Conservation (phyloP, 2,888 invertebrate species). For the Dicranocentrus wangi region DNA sequence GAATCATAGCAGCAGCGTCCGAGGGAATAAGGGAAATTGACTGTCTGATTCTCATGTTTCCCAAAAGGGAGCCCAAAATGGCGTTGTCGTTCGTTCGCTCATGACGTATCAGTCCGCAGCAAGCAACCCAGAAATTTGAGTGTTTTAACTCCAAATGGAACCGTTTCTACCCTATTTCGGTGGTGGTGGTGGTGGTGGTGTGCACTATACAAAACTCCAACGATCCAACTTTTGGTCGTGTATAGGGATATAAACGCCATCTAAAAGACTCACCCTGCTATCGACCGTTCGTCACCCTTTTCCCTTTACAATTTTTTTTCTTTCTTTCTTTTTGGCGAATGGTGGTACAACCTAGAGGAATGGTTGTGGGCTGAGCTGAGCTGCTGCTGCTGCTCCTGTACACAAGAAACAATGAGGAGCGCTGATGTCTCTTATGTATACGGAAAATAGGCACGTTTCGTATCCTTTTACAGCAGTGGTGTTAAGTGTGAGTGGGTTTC, state of each 20-base stretch:
- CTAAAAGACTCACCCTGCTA: slow-evolving; percentile 62
- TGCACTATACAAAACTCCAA: no score
- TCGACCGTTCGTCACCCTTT: slow-evolving; percentile 71
- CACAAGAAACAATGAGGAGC: no score
- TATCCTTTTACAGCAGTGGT: not conserved
- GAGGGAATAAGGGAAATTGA: slow-evolving; percentile 55
- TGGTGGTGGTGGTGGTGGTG: not conserved
- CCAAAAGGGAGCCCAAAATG: slow-evolving; percentile 68
- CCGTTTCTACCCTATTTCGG: no score
- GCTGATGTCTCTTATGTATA: not conserved
- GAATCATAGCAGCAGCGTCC: no score
- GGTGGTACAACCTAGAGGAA: slow-evolving; percentile 27
- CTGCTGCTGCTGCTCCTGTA: not conserved
- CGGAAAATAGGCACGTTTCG: not conserved
- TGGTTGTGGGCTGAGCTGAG: slow-evolving; percentile 30
- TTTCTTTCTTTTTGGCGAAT: slow-evolving; percentile 37
- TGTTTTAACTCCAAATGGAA: not conserved
- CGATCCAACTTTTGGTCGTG: no score
- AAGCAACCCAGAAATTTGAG: slow-evolving; percentile 18
- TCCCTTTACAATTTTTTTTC: slow-evolving; percentile 24
- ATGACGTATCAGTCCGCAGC: slow-evolving; percentile 25
- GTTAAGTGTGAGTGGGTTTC: not conserved
- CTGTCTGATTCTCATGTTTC: slow-evolving; percentile 49
- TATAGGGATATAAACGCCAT: not conserved
- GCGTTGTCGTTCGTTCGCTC: slow-evolving; percentile 51